These are phyloP conservation scores for Phengaris alcon DNA, from an alignment of 2,888 invertebrate species.

Conservation along the genomic window DNA sequence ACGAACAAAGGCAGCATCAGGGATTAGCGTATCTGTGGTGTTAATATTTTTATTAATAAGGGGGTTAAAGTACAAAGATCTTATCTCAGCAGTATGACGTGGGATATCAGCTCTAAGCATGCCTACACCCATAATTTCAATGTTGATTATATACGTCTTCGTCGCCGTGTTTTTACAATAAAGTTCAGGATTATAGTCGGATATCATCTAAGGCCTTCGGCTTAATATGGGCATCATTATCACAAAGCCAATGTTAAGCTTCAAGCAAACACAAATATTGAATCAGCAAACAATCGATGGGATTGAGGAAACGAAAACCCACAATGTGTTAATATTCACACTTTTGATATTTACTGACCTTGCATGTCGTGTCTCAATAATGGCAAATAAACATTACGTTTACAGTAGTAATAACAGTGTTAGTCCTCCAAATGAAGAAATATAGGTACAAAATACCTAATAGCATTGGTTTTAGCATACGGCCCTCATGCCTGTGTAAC, in stretches of 20 bases:
- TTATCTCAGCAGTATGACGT: too few species aligned
- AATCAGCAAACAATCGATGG: not conserved
- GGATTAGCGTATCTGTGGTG: too few species aligned
- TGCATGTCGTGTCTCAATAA: constrained; percentile 23
- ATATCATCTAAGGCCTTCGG: constrained; percentile 5
- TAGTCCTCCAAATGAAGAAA: not conserved
- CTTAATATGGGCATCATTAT: not conserved
- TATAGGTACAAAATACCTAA: not conserved
- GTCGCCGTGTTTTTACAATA: not conserved
- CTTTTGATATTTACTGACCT: constrained; percentile 16
- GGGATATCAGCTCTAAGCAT: not conserved
- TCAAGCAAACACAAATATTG: constrained; percentile 2
- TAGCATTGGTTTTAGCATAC: too few species aligned
- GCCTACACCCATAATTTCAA: not conserved
- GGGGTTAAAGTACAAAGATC: too few species aligned
- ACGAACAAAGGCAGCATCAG: too few species aligned
- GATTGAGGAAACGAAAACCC: constrained; percentile 25
- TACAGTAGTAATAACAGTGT: not conserved
- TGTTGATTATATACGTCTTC: not conserved
- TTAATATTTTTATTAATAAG: too few species aligned
- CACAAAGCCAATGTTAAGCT: not conserved
- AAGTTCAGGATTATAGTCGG: not conserved
- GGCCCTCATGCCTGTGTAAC: too few species aligned
- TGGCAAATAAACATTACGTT: constrained; percentile 11
- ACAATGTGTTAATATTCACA: constrained; percentile 25